A percentile compares a stretch with the other conserved stretches of the same genome.
phyloP scores from a whole-genome alignment of 2,797 vertebrate genomes.

The Alcedo quadribrachys region DNA sequence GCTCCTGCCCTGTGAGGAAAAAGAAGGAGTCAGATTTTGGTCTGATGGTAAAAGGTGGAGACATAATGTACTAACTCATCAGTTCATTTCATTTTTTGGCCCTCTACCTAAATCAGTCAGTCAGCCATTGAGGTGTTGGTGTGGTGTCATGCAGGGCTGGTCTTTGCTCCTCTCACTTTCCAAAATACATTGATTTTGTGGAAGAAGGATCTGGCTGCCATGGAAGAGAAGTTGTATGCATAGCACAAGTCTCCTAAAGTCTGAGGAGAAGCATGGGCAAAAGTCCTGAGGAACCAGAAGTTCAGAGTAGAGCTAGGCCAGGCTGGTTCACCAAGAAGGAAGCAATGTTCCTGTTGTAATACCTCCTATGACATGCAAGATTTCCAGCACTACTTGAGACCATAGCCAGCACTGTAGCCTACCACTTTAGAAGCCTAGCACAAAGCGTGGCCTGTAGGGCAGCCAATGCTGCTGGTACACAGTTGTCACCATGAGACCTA shows the following conservation, averaged over 20 bases:
- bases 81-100: neutral
- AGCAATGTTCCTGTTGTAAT: neutral
- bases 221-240: neutral
- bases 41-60: neutral
- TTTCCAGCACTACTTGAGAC: neutral
- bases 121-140: neutral
- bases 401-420: neutral
- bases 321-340: neutral
- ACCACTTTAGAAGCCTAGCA: neutral
- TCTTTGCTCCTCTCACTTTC: neutral
- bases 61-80: neutral
- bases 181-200: neutral
- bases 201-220: neutral
- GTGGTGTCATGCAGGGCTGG: neutral
- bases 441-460: rapidly evolving
- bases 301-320: neutral
- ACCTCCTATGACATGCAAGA: neutral
- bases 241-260: neutral
- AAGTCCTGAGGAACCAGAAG: neutral
- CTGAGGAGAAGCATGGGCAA: neutral
- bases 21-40: neutral
- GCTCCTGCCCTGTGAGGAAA: conserved; percentile 82
- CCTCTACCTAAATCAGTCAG: neutral
- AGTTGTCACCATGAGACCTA: neutral
- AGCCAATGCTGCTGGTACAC: neutral